A percentile compares a stretch with the other conserved stretches of the same genome.
Evolutionary conservation across 2,113 vertebrate species (phyloP).

Genomic region (Gymnobelideus leadbeateri): DNA sequence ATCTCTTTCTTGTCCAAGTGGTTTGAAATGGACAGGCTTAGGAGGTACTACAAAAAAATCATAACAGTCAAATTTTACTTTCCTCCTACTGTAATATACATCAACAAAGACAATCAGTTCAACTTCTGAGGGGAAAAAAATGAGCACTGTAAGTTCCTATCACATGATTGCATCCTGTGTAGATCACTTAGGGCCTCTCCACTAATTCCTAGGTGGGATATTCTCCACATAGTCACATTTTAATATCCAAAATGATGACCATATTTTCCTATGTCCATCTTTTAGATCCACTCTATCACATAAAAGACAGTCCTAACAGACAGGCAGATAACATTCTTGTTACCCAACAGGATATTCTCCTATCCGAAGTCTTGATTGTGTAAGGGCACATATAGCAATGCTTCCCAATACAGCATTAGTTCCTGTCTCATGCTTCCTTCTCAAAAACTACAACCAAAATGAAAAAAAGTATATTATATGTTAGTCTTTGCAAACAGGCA

Average conservation of each 20-base stretch:
- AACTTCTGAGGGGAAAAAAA: background rate
- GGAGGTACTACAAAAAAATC: conserved; percentile 87
- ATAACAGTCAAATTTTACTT: conserved; percentile 53
- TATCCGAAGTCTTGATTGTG: conserved; percentile 26
- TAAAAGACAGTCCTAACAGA: background rate
- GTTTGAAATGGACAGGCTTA: conserved; percentile 90
- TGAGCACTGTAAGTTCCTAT: background rate
- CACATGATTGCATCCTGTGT: background rate
- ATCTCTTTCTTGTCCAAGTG: conserved; percentile 87
- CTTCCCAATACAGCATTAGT: conserved; percentile 9
- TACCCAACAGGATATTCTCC: conserved; percentile 91
- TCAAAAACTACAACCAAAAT: conserved; percentile 35
- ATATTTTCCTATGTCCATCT: conserved; percentile 34
- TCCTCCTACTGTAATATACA: conserved; percentile 32
- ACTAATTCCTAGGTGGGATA: background rate
- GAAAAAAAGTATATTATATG: background rate
- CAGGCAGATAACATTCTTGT: conserved; percentile 86
- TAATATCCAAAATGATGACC: accelerated
- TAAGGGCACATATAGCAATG: conserved; percentile 27
- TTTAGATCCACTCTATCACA: background rate
- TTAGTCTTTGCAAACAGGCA: background rate
- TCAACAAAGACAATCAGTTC: conserved; percentile 32
- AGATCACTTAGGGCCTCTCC: background rate
- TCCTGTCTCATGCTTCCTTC: conserved; percentile 41
- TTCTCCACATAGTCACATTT: background rate